Conservation (phyloP, 1,140 invertebrate species). For the Drosophila simulans region DNA sequence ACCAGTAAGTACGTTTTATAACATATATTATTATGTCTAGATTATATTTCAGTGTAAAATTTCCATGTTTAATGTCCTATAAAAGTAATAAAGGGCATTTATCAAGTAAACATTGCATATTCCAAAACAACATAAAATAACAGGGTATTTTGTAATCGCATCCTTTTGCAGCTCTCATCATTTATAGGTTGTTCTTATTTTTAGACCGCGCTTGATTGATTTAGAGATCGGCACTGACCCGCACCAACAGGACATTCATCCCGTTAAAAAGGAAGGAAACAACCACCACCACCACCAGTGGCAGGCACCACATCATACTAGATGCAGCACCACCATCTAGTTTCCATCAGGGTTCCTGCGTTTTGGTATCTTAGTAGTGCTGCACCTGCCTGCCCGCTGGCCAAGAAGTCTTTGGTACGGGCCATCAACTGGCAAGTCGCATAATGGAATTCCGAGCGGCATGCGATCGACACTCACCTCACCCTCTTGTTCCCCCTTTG, state of each 20-base stretch:
- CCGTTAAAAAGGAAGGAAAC: conserved; percentile 11
- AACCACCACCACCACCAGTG: conserved; percentile 12
- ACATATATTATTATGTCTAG: no score
- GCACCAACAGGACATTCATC: conserved; percentile 60
- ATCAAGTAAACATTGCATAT: no score
- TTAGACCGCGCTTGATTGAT: conserved; percentile 78
- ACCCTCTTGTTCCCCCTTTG: conserved; percentile 11
- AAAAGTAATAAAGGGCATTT: no score
- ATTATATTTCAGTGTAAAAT: no score
- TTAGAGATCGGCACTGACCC: conserved; percentile 64
- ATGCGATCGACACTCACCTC: conserved; percentile 60
- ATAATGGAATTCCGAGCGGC: conserved; percentile 74
- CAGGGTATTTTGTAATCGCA: conserved; percentile 1
- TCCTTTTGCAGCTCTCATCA: background rate
- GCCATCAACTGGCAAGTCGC: conserved; percentile 54
- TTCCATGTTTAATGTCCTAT: no score
- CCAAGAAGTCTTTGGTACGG: conserved; percentile 38
- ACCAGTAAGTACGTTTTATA: background rate
- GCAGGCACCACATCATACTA: background rate
- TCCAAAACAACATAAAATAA: no score
- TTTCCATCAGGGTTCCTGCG: conserved; percentile 8
- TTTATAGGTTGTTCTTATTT: conserved; percentile 12
- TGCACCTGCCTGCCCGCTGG: conserved; percentile 76
- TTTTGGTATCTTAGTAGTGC: background rate
- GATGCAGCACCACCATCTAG: conserved; percentile 12